phyloP scores from a whole-genome alignment of 2,113 vertebrate species.

The Aphyosemion australe region DNA sequence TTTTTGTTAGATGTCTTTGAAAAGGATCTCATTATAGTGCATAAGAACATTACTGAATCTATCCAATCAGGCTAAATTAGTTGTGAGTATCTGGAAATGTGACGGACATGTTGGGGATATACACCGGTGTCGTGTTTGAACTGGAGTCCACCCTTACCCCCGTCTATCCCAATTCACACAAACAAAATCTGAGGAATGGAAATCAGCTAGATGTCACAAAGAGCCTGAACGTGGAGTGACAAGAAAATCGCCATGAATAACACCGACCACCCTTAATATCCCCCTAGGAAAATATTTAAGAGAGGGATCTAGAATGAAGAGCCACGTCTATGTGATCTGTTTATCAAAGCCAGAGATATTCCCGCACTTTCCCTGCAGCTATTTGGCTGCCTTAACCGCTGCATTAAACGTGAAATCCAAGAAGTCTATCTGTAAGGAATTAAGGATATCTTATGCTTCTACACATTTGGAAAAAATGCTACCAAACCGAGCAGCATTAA shows the following conservation, averaged over 20 bases:
- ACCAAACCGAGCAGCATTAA: slow-evolving; percentile 8
- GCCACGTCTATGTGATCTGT: slow-evolving; percentile 66
- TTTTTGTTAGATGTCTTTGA: slow-evolving; percentile 26
- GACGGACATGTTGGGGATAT: slow-evolving; percentile 45
- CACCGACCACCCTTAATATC: slow-evolving; percentile 73
- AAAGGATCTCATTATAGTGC: slow-evolving; percentile 5
- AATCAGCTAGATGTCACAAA: slow-evolving; percentile 68
- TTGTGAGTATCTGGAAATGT: slow-evolving; percentile 24
- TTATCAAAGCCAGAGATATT: slow-evolving; percentile 52
- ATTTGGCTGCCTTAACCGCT: slow-evolving; percentile 41
- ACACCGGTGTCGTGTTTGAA: slow-evolving; percentile 56
- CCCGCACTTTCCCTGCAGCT: slow-evolving; percentile 49
- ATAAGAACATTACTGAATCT: slow-evolving; percentile 28
- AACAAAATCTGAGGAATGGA: slow-evolving; percentile 59
- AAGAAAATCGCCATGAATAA: slow-evolving; percentile 79
- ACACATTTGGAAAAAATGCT: slow-evolving; percentile 10
- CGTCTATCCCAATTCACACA: slow-evolving; percentile 56
- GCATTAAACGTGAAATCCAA: slow-evolving; percentile 33
- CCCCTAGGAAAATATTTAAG: slow-evolving; percentile 71
- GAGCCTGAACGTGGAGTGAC: slow-evolving; percentile 69
- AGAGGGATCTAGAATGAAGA: slow-evolving; percentile 64
- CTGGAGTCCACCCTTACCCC: slow-evolving; percentile 51
- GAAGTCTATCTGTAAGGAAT: slow-evolving; percentile 57
- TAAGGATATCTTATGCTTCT: slow-evolving; percentile 39
- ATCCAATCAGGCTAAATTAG: slow-evolving; percentile 43